phyloP scores from a whole-genome alignment of 2,888 invertebrate species.

The Baronia brevicornis region DNA sequence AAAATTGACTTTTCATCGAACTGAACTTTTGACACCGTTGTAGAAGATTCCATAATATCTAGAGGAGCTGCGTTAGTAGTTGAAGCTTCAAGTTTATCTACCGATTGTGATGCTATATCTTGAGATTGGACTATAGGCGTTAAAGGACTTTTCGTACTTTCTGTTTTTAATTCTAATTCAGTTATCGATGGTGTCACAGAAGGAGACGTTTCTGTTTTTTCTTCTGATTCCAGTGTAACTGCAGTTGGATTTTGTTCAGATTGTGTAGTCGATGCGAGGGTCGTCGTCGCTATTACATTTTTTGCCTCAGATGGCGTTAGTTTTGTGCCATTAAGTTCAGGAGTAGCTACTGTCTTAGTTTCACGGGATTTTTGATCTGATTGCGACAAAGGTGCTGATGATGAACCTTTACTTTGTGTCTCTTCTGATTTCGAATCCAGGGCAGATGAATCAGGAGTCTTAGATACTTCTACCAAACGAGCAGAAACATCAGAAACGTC shows the following conservation, averaged over 20 bases:
- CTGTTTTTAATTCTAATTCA: too few species aligned
- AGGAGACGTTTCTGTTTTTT: slow-evolving; percentile 3
- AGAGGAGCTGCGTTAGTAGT: slow-evolving; percentile 6
- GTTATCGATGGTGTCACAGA: too few species aligned
- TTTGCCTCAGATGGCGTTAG: slow-evolving; percentile 10
- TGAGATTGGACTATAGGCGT: too few species aligned
- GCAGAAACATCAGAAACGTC: slow-evolving; percentile 1
- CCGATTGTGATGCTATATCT: not conserved
- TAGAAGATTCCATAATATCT: slow-evolving; percentile 2
- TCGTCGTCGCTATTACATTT: slow-evolving; percentile 9
- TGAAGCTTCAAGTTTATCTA: slow-evolving; percentile 10
- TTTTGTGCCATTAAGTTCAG: slow-evolving; percentile 7
- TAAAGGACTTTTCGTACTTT: too few species aligned
- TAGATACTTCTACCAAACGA: slow-evolving; percentile 2
- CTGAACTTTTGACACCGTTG: not conserved
- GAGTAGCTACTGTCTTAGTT: slow-evolving; percentile 4
- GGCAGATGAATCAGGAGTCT: not conserved
- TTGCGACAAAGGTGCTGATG: slow-evolving; percentile 4
- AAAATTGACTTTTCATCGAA: not conserved
- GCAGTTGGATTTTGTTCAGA: slow-evolving; percentile 15
- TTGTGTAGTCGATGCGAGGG: slow-evolving; percentile 9
- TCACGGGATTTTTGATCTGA: slow-evolving; percentile 8
- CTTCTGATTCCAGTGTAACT: slow-evolving; percentile 11
- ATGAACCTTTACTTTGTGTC: slow-evolving; percentile 12
- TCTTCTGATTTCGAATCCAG: slow-evolving; percentile 7